These are phyloP conservation scores for Marasmarcha lunaedactyla DNA, from an alignment of 2,888 invertebrate genomes.

Conservation along the genomic window DNA sequence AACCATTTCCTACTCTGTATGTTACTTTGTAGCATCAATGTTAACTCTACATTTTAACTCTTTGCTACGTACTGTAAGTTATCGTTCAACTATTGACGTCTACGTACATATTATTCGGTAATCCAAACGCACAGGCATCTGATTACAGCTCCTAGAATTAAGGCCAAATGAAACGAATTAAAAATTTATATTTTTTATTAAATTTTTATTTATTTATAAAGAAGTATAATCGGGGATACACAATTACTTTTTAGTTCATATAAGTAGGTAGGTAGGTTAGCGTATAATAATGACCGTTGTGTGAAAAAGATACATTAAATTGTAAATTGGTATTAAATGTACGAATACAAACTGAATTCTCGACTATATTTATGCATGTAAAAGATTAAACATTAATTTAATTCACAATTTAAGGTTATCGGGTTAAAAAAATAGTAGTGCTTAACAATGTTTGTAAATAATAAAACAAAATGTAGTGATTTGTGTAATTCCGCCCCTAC, in stretches of 20 bases:
- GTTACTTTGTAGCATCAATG: conserved; percentile 1
- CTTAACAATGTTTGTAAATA: conserved; percentile 61
- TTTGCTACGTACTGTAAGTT: no score
- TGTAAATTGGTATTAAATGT: not conserved
- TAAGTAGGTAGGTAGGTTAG: not conserved
- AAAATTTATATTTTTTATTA: conserved; percentile 9
- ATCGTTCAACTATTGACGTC: no score
- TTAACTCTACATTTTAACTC: no score
- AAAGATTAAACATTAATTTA: not conserved
- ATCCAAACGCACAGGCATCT: conserved; percentile 34
- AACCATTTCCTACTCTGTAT: no score
- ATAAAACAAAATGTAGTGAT: conserved; percentile 43
- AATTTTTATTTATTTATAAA: not conserved
- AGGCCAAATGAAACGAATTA: conserved; percentile 28
- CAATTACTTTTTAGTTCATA: not conserved
- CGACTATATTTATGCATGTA: not conserved
- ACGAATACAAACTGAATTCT: not conserved
- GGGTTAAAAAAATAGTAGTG: conserved; percentile 25
- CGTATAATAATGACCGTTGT: not conserved
- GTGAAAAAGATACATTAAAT: not conserved
- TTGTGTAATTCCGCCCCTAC: conserved; percentile 52
- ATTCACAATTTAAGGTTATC: not conserved
- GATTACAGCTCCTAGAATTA: conserved; percentile 21
- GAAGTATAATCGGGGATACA: not conserved
- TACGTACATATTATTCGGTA: conserved; percentile 31